A percentile compares a stretch with the other conserved stretches of the same genome.
These are phyloP conservation scores for Empidonax traillii DNA, from an alignment of 2,113 vertebrate genomes.

Conservation along the genomic window DNA sequence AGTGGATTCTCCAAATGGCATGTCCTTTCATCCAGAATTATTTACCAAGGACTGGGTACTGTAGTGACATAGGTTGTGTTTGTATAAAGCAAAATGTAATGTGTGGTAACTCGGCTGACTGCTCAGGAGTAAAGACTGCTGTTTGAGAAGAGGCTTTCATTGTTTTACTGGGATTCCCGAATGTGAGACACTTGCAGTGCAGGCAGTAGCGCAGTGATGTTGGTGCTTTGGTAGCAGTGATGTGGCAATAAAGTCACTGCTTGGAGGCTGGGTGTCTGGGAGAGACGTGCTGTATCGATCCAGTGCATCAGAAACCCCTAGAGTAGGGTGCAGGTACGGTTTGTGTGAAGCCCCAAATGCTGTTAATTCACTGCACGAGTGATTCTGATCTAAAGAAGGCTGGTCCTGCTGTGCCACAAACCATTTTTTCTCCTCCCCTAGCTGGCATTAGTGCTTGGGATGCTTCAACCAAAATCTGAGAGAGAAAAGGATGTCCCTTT, in stretches of 20 bases:
- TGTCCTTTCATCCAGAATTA: not conserved
- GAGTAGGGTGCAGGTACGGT: not conserved
- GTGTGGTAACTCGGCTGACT: not conserved
- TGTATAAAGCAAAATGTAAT: not conserved
- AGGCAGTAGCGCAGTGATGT: not conserved
- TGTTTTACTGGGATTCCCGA: conserved; percentile 6
- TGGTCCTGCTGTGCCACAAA: not conserved
- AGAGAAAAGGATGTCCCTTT: not conserved
- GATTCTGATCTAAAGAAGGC: not conserved
- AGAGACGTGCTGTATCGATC: not conserved
- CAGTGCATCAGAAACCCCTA: rapidly evolving
- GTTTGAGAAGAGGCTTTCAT: conserved; percentile 38
- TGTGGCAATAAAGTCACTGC: not conserved
- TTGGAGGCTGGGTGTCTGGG: not conserved
- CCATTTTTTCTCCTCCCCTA: not conserved
- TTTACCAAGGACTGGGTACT: not conserved
- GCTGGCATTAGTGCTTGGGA: not conserved
- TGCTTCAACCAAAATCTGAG: not conserved
- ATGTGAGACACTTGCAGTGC: not conserved
- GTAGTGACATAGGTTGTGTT: not conserved
- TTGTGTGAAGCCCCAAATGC: not conserved
- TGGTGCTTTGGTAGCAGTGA: not conserved
- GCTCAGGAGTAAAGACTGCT: not conserved
- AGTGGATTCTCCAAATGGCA: not conserved
- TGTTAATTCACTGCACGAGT: not conserved